These are phyloP conservation scores for Taenaris catops DNA, from an alignment of 2,888 invertebrate species.

Conservation along the genomic window DNA sequence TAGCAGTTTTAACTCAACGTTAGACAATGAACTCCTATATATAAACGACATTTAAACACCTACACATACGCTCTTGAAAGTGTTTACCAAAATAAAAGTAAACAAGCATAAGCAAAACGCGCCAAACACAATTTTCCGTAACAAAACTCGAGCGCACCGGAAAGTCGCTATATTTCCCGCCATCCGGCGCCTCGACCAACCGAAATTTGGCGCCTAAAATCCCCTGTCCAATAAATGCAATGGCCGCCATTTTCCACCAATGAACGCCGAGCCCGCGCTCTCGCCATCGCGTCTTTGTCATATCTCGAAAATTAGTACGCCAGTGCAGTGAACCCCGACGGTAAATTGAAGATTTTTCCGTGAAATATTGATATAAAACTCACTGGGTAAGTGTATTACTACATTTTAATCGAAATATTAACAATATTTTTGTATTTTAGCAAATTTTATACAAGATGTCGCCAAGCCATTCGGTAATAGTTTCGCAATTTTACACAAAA, in stretches of 20 bases:
- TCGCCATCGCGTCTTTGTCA: slow-evolving; percentile 75
- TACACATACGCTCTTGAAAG: slow-evolving; percentile 16
- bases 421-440: slow-evolving; percentile 11
- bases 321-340: slow-evolving; percentile 76
- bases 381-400: slow-evolving; percentile 47
- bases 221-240: slow-evolving; percentile 51
- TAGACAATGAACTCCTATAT: slow-evolving; percentile 10
- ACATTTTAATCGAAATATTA: slow-evolving; percentile 29
- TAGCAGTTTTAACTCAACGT: no score
- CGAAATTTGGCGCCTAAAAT: slow-evolving; percentile 77
- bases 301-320: slow-evolving; percentile 78
- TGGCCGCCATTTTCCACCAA: slow-evolving; percentile 76
- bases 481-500: slow-evolving; percentile 44
- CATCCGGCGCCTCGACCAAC: slow-evolving; percentile 73
- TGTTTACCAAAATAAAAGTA: slow-evolving; percentile 30
- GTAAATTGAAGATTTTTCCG: slow-evolving; percentile 71
- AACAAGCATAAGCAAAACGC: slow-evolving; percentile 49
- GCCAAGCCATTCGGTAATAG: slow-evolving; percentile 21
- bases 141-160: slow-evolving; percentile 65
- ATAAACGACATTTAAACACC: slow-evolving; percentile 13
- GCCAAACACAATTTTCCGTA: slow-evolving; percentile 68
- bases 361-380: slow-evolving; percentile 52
- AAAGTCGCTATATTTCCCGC: slow-evolving; percentile 73
- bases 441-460: slow-evolving; percentile 2
- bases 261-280: slow-evolving; percentile 69